Base-by-base conservation (phyloP, 2,888 invertebrate species). In the Lasioglossum figueresi region DNA sequence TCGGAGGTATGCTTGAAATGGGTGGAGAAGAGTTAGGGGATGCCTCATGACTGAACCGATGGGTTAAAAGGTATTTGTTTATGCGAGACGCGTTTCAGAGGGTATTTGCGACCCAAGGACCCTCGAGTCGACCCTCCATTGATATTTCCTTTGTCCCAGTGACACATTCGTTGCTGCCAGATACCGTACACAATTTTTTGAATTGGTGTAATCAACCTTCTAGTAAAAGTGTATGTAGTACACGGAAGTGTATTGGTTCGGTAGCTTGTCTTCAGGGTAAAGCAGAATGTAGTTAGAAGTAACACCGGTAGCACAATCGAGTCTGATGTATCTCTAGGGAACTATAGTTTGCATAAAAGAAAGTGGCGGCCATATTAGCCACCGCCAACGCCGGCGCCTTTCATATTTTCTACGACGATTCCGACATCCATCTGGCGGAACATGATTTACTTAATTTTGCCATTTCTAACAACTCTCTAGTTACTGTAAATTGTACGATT, bases 261-360 rank as follows among this genome's bases (percentile, higher is more conserved):
- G 16, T 6, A 31, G 5, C 31, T 31, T 16, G 34, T 34, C 10
- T 10, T 34, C 8, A 23, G 23, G 19, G 3, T 10, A 66, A 5
- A 31, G 19, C 66, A 66, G 34, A 16, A 23, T 34, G 66, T 66
- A 34, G 31, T 6, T 63, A 4, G 16, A 63, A 27, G 16, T 6
- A 63, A 63, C 31, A 63, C 63, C 6, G 31, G 63, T 63, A 63
- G 63, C 63, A 63, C 63, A 63, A 31, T 63, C 63, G 63, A 63
- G 63, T 31, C 31, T 6, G 31, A 63, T 63, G 31, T 63, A 31
- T 63, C 27, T 16, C 27, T 31, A 31, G 31, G 27, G 34, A 66
- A 66, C 34, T 34, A 31, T 31, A 34, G 66, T 66, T 66, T 66
- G 66, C 66, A 66, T 66, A 66, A 66, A 66, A 66, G 66, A 66